Evolutionary conservation across 37 sponge, comb jelly and placozoan genomes (phyloP).

Genomic region (Diacarnus erythraeanus): DNA sequence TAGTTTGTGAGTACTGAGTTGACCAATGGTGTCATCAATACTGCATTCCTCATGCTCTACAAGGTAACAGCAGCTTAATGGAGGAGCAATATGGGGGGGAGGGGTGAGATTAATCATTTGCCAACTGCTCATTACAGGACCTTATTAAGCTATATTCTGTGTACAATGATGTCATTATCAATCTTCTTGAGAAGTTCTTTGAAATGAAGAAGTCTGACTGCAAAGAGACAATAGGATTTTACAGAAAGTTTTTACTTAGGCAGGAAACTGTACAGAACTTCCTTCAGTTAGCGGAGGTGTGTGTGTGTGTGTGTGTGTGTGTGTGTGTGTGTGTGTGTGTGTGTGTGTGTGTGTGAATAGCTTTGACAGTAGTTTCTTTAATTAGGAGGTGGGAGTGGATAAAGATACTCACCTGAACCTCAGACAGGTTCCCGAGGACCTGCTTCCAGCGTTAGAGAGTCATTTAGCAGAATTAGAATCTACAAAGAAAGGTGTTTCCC

Average conservation of each 20-base stretch:
- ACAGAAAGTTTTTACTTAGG: conserved; percentile 68
- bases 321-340: neutral
- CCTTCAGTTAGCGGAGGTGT: conserved; percentile 77
- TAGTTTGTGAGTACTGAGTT: conserved; percentile 60
- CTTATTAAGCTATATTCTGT: conserved; percentile 73
- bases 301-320: neutral
- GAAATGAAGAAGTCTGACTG: conserved; percentile 87
- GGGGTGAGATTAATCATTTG: neutral
- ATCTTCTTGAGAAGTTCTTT: conserved; percentile 81
- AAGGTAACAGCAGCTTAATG: no score
- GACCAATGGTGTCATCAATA: conserved; percentile 87
- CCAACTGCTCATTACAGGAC: conserved; percentile 38
- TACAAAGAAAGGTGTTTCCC: conserved; percentile 33
- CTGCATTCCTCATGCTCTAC: conserved; percentile 84
- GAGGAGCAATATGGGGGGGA: no score
- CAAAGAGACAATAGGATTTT: conserved; percentile 74
- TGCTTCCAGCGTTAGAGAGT: conserved; percentile 80
- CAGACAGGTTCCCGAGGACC: conserved; percentile 71
- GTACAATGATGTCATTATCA: conserved; percentile 86
- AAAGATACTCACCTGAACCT: conserved; percentile 62
- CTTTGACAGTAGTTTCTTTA: neutral
- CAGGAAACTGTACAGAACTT: conserved; percentile 74
- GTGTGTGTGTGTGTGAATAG: no score
- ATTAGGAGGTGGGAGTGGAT: conserved; percentile 75
- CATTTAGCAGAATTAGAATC: conserved; percentile 74